Base-by-base conservation (phyloP, 2,113 vertebrate genomes). In the Spizaetus ornatus region DNA sequence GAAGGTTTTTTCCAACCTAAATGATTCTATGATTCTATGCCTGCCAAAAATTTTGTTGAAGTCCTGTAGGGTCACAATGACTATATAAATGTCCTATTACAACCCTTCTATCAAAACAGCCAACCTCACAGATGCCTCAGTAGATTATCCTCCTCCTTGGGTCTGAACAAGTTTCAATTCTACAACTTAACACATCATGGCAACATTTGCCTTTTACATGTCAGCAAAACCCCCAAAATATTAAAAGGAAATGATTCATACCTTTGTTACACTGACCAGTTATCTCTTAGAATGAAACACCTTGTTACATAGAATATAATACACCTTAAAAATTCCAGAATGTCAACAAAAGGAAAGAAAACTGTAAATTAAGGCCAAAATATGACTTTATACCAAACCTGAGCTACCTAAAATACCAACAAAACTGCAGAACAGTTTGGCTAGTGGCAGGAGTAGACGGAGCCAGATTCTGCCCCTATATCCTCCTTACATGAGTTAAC, bases 211-310 rank as follows among this genome's bases (percentile, higher is more conserved):
- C 8, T 21, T 53, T 63, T 65, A 14, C 1, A 1, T n/a, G 32
- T 9, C 13, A 77, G 11, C 4, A 73, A 77, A 77, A 48, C 0
- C 1, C 2, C 7, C 3, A 16, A 71, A 72, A 23, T 16, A 61
- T 23, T 47, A 36, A 76, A 80, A 67, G 6, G 45, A 76, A 83
- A 47, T 12, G 0, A 61, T 19, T 77, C 23, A 10, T 27, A 38
- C 2, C 9, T 78, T 65, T 78, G 22, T 38, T 43, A n/a, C 2
- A 1, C 5, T 43, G 45, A 31, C 29, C 18, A 47, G 2, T 40
- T 34, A 8, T 4, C 7, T 10, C 38, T 50, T 62, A 34, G 31
- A 74, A 82, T 23, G 25, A 90, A 87, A 34, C 7, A 52, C 3
- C 6, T 48, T 40, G 5, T 38, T 42, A 18, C 9, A 31, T 0